Evolutionary conservation across 2,888 invertebrate genomes (phyloP).

Genomic region (Bibio marci): DNA sequence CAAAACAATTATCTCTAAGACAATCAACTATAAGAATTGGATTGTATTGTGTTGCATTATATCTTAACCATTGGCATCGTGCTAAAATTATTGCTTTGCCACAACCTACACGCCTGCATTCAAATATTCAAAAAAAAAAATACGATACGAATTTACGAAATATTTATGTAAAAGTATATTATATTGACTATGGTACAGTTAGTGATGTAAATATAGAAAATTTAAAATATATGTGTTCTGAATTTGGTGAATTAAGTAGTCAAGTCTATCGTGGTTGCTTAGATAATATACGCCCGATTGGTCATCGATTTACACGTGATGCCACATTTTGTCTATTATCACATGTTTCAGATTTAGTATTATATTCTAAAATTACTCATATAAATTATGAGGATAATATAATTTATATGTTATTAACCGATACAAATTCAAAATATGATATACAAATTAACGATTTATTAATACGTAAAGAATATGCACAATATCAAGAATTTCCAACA

Average conservation of each 20-base stretch:
- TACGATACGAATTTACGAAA: constrained; percentile 9
- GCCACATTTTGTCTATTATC: background rate
- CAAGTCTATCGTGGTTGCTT: constrained; percentile 19
- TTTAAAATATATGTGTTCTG: constrained; percentile 16
- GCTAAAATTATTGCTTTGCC: constrained; percentile 14
- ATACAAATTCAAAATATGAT: constrained; percentile 14
- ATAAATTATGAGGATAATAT: constrained; percentile 14
- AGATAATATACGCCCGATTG: constrained; percentile 17
- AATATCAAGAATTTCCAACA: constrained; percentile 7
- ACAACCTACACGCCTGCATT: no score
- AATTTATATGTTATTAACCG: constrained; percentile 17
- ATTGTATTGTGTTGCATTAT: constrained; percentile 17
- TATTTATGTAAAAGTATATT: constrained; percentile 18
- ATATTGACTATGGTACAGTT: constrained; percentile 21
- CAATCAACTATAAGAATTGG: constrained; percentile 15
- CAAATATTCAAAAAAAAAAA: no score
- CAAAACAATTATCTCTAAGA: constrained; percentile 7
- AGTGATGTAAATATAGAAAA: constrained; percentile 13
- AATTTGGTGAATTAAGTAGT: constrained; percentile 17
- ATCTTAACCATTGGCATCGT: constrained; percentile 18
- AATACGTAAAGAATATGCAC: constrained; percentile 13
- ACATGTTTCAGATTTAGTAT: background rate
- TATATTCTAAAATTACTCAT: background rate
- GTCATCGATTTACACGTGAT: constrained; percentile 3
- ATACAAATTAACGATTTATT: constrained; percentile 14